A percentile compares a stretch with the other conserved stretches of the same genome.
These are phyloP conservation scores for Macropis europaea DNA, from an alignment of 2,888 invertebrate genomes.

Conservation along the genomic window DNA sequence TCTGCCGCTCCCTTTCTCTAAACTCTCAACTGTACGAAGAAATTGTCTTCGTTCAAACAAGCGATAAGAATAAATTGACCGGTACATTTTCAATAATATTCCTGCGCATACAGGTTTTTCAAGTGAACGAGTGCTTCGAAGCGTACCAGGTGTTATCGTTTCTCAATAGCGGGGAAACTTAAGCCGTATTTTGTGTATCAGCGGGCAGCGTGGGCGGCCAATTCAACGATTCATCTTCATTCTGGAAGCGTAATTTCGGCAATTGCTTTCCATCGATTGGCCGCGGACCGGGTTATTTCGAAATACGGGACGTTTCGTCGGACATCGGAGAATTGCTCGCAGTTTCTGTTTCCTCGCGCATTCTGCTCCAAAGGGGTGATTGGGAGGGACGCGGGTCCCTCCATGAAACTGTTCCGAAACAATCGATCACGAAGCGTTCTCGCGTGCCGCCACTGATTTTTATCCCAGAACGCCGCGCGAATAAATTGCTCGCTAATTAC, in stretches of 20 bases:
- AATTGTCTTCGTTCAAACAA: too few relatives aligned
- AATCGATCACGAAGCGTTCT: conserved; percentile 22
- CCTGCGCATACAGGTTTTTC: too few relatives aligned
- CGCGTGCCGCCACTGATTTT: not conserved
- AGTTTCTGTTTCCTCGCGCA: conserved; percentile 32
- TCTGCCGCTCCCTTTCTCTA: too few relatives aligned
- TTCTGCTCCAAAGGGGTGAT: conserved; percentile 22
- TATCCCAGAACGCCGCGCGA: not conserved
- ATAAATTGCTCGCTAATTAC: conserved; percentile 2
- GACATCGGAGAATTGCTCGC: conserved; percentile 20
- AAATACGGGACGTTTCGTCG: conserved; percentile 19
- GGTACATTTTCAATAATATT: too few relatives aligned
- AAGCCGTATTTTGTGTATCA: conserved; percentile 9
- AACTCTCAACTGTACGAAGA: too few relatives aligned
- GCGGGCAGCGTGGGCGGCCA: not conserved
- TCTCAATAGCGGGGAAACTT: not conserved
- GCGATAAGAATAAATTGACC: too few relatives aligned
- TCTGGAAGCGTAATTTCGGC: conserved; percentile 52
- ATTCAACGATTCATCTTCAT: conserved; percentile 48
- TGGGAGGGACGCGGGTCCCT: not conserved
- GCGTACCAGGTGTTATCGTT: not conserved
- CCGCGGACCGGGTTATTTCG: conserved; percentile 26
- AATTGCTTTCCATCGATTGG: conserved; percentile 58
- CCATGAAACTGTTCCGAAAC: not conserved
- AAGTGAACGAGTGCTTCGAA: too few relatives aligned